Conservation (phyloP, 2,113 vertebrate genomes). For the Toxostoma redivivum region DNA sequence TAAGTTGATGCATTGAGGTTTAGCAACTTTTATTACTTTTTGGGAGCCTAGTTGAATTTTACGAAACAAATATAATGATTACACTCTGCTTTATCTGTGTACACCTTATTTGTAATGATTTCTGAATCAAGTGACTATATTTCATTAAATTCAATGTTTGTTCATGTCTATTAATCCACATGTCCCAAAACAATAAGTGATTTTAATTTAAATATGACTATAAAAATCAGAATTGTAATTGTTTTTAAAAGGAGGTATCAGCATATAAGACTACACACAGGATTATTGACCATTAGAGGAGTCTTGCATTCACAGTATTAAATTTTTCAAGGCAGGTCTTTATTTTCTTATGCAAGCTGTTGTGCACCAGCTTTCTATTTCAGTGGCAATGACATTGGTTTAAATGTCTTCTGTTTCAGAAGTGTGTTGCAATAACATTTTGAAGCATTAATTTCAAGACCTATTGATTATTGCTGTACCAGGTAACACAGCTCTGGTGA, state of each 20-base stretch:
- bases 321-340: neutral
- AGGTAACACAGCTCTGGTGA: neutral
- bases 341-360: neutral
- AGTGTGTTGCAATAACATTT: constrained; percentile 20
- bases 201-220: constrained; percentile 61
- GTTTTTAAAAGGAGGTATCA: constrained; percentile 17
- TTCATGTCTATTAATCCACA: constrained; percentile 48
- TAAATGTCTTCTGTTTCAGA: constrained; percentile 13
- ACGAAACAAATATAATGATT: constrained; percentile 63
- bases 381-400: neutral
- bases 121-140: constrained; percentile 54
- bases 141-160: constrained; percentile 62
- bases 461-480: neutral
- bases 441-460: constrained; percentile 19
- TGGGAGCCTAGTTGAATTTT: constrained; percentile 62
- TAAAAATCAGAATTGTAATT: constrained; percentile 31
- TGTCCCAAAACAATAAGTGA: constrained; percentile 30
- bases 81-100: constrained; percentile 54
- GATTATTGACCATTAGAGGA: constrained; percentile 26
- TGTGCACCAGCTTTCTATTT: neutral
- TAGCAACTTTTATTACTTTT: constrained; percentile 73
- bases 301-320: neutral
- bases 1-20: constrained; percentile 60
- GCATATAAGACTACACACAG: neutral
- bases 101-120: constrained; percentile 77